Evolutionary conservation across 2,888 invertebrate species (phyloP), one percentile per base, ranked within the genome.

Genomic region (Spodoptera exigua): DNA sequence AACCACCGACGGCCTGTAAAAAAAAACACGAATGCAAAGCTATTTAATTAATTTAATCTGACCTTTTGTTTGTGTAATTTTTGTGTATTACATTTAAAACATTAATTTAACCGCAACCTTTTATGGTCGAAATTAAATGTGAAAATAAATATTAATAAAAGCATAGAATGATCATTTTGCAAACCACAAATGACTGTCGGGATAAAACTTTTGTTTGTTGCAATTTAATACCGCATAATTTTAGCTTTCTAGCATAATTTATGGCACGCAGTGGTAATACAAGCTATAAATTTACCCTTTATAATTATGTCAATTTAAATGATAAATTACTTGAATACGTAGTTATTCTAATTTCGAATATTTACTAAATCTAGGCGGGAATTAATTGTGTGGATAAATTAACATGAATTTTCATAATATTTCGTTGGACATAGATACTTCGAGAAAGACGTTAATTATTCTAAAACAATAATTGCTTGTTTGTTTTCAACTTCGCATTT

Each of bases 251-350:
- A 60, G 53, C 32, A 61, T 70, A 76, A 75, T 75, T 76, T 70
- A 74, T 76, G 16, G 57, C 77, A 76, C 61, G 67, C 75, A 74
- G 61, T 48, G 54, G 69, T 62, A 60, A 51, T 70, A 64, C 70
- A 59, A 70, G 59, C 61, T 52, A 76, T 67, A 70, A 76, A 70
- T 75, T 67, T 5, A 47, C 36, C 43, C 17, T 36, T 37, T 55
- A 59, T 67, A 76, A 73, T 75, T 70, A 54, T 74, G 53, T 52
- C 70, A 75, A 75, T 76, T 73, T 60, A 56, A 66, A 64, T 70
- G 70, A 74, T 70, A 70, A 67, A 76, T 70, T 66, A 61, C 53
- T 46, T 47, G 40, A 47, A 65, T 73, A 59, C 53, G 40, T 13
- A 39, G 37, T 46, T 32, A 45, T 41, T 45, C 41, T 27, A 14